Percentiles rank a stretch among this genome's conserved stretches.
Conservation (phyloP, 2,113 vertebrate species). For the Gorsachius goisagi region DNA sequence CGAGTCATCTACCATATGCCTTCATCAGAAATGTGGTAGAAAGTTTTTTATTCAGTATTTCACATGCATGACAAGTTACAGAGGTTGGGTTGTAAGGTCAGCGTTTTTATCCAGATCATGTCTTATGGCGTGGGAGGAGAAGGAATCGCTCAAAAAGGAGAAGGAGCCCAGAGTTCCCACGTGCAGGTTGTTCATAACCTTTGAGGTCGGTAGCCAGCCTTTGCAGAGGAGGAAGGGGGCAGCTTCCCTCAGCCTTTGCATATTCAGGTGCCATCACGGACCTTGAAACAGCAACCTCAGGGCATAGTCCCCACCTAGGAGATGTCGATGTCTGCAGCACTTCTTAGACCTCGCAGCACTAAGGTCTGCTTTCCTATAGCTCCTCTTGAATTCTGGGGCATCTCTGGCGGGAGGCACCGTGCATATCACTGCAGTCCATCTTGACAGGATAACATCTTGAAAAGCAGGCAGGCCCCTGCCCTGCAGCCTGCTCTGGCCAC, state of each 20-base stretch:
- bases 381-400: neutral
- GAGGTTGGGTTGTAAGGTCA: neutral
- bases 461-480: neutral
- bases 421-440: neutral
- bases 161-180: neutral
- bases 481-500: neutral
- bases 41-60: neutral
- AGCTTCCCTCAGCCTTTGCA: neutral
- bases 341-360: neutral
- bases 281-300: neutral
- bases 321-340: neutral
- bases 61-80: neutral
- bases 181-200: neutral
- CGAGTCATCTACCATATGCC: neutral
- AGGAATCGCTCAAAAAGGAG: neutral
- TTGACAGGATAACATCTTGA: neutral
- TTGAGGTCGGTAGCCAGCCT: neutral
- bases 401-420: fast-evolving
- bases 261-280: fast-evolving
- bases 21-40: neutral
- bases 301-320: neutral
- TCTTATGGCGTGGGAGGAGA: neutral
- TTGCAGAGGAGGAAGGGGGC: neutral
- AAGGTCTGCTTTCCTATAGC: neutral
- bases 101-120: neutral